Evolutionary conservation across 1,140 invertebrate genomes (phyloP).

Genomic region (Cryptotermes secundus): DNA sequence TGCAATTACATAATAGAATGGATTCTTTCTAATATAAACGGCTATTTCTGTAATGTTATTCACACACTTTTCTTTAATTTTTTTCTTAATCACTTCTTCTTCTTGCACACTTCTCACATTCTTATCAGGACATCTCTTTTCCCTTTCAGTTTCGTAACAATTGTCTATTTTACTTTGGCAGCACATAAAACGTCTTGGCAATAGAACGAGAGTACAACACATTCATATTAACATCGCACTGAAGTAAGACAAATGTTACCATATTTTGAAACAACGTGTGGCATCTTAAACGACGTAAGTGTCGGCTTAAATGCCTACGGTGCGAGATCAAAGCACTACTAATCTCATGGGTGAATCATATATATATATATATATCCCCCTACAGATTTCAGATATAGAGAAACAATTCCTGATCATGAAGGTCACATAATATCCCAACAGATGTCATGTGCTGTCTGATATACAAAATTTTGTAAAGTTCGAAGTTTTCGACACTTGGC

Average conservation of each 20-base stretch:
- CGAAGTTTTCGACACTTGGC: too few species aligned
- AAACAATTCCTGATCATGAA: too few species aligned
- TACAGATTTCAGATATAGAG: too few species aligned
- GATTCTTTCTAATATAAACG: background rate
- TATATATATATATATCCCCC: too few species aligned
- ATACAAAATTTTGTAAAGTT: too few species aligned
- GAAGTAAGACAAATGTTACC: background rate
- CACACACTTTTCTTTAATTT: background rate
- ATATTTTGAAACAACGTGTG: too few species aligned
- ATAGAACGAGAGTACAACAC: background rate
- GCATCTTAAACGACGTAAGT: too few species aligned
- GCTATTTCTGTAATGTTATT: background rate
- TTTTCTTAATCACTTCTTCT: background rate
- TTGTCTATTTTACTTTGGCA: background rate
- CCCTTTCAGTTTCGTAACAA: background rate
- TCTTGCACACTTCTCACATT: background rate
- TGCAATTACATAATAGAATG: constrained; percentile 13
- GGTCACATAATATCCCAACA: too few species aligned
- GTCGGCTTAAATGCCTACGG: too few species aligned
- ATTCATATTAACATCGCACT: background rate
- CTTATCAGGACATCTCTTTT: background rate
- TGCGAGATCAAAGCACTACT: too few species aligned
- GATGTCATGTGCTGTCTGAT: too few species aligned
- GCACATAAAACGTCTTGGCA: background rate
- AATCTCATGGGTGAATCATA: too few species aligned